phyloP scores from a whole-genome alignment of 2,113 vertebrate genomes.

The Paradoxurus hermaphroditus region DNA sequence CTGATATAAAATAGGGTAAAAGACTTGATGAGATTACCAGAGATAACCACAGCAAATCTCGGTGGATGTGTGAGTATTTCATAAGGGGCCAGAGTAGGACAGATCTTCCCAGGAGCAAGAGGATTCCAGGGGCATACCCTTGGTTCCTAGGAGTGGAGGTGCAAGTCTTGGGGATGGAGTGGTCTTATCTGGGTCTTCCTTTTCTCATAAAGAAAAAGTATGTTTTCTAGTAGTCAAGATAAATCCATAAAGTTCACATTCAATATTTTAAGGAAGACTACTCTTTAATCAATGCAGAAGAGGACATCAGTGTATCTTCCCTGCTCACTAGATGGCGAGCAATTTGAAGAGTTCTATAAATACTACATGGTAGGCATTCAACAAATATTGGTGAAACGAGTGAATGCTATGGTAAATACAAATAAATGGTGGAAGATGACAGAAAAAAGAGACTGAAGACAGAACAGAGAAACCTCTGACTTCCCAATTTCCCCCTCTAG shows the following conservation, averaged over 20 bases:
- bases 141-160: not conserved
- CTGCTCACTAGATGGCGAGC: not conserved
- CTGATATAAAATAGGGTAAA: not conserved
- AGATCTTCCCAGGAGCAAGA: not conserved
- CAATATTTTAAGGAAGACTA: not conserved
- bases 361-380: not conserved
- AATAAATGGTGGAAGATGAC: not conserved
- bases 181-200: not conserved
- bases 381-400: not conserved
- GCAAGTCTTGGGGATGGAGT: rapidly evolving
- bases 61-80: too few species aligned
- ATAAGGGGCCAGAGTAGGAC: not conserved
- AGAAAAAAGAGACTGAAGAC: not conserved
- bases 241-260: not conserved
- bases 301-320: not conserved
- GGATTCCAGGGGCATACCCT: not conserved
- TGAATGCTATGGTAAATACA: not conserved
- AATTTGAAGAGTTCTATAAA: not conserved
- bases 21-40: not conserved
- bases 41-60: not conserved
- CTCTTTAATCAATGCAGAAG: not conserved
- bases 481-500: not conserved
- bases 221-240: not conserved
- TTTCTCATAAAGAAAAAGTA: not conserved
- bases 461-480: not conserved